Percentiles rank a stretch among this genome's conserved stretches.
Evolutionary conservation across 2,113 vertebrate genomes (phyloP).

Genomic region (Cervus canadensis): DNA sequence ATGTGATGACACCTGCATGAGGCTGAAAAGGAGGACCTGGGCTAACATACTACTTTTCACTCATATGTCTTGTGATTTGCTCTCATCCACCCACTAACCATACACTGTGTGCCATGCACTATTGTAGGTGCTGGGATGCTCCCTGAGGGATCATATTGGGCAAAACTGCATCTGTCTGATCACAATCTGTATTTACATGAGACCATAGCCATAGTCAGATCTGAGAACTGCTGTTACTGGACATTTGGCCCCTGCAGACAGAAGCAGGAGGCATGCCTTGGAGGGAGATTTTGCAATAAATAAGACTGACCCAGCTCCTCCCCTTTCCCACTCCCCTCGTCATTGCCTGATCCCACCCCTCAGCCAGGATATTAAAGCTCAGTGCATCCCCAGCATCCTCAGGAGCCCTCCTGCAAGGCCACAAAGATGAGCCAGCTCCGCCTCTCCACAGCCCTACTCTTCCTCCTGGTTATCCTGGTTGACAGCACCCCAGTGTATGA

Average conservation of each 20-base stretch:
- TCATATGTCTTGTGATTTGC: background rate
- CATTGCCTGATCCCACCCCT: background rate
- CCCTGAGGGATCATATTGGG: background rate
- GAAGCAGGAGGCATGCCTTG: background rate
- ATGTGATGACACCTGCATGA: too few species aligned
- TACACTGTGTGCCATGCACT: accelerated
- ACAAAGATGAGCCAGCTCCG: background rate
- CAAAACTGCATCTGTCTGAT: background rate
- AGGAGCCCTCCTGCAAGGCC: background rate
- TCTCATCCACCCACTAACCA: background rate
- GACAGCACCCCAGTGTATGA: background rate
- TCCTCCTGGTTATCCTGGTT: background rate
- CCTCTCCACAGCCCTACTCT: background rate
- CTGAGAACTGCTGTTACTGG: background rate
- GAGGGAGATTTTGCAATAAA: background rate
- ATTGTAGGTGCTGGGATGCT: background rate
- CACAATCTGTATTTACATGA: background rate
- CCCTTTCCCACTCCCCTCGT: background rate
- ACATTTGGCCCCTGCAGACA: background rate
- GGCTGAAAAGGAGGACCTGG: background rate
- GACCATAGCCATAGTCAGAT: background rate
- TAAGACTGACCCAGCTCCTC: background rate
- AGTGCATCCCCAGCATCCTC: background rate
- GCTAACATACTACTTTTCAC: accelerated
- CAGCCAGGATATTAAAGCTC: background rate